Conservation (phyloP, 2,888 invertebrate species). For the Brachylomia viminalis region DNA sequence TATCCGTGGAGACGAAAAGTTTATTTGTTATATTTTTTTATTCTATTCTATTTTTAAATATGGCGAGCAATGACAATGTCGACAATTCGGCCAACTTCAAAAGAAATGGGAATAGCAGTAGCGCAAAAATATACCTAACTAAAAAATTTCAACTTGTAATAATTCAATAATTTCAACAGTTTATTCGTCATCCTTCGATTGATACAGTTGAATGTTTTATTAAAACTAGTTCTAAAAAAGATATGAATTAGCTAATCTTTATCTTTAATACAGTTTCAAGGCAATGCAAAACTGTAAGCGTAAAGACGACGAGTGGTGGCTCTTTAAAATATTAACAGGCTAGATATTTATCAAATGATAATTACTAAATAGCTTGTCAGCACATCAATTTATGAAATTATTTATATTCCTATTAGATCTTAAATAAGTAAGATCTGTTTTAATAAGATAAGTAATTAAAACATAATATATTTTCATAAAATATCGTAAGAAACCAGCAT, state of each 20-base stretch:
- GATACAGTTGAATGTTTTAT: too few relatives aligned
- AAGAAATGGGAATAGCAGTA: not conserved
- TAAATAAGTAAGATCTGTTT: too few relatives aligned
- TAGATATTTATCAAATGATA: slow-evolving; percentile 14
- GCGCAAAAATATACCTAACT: too few relatives aligned
- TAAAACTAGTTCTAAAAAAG: not conserved
- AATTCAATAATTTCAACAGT: too few relatives aligned
- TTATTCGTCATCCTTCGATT: not conserved
- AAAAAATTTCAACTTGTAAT: too few relatives aligned
- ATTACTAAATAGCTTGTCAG: slow-evolving; percentile 27
- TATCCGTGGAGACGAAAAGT: slow-evolving; percentile 6
- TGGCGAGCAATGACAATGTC: too few relatives aligned
- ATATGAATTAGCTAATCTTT: not conserved
- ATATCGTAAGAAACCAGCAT: not conserved
- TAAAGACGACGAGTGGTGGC: not conserved
- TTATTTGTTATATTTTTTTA: not conserved
- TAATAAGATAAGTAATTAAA: not conserved
- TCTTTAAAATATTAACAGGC: not conserved
- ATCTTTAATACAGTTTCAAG: not conserved
- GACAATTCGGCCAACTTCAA: not conserved
- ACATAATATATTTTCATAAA: too few relatives aligned
- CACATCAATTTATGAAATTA: not conserved
- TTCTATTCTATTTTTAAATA: not conserved
- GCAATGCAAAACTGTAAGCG: not conserved
- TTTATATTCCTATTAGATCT: not conserved